These are phyloP conservation scores for Lepidothrix coronata DNA, from an alignment of 2,113 vertebrate species.

Conservation along the genomic window DNA sequence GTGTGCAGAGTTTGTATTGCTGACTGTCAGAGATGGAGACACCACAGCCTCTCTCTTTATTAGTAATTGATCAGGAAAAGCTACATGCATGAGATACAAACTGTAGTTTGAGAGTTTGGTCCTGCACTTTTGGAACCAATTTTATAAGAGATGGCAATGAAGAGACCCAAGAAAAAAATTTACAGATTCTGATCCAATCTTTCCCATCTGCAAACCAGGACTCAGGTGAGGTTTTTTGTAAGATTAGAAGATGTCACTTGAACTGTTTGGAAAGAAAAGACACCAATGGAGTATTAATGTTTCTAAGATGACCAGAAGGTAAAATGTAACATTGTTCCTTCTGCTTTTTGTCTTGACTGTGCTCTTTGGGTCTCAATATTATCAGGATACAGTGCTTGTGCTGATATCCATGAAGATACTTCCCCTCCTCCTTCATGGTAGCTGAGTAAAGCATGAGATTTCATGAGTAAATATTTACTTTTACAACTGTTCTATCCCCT, in stretches of 20 bases:
- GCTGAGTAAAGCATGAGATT: conserved; percentile 2
- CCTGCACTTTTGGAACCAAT: not conserved
- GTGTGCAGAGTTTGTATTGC: not conserved
- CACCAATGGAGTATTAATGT: not conserved
- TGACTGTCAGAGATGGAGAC: not conserved
- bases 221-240: not conserved
- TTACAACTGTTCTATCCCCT: not conserved
- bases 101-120: not conserved
- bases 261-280: not conserved
- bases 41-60: not conserved
- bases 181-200: not conserved
- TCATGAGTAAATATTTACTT: conserved; percentile 11
- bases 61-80: not conserved
- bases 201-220: not conserved
- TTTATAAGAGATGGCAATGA: not conserved
- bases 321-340: not conserved
- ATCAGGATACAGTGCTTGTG: conserved; percentile 54
- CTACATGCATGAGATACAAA: not conserved
- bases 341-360: not conserved
- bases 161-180: not conserved
- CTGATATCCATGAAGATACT: conserved; percentile 35
- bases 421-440: not conserved
- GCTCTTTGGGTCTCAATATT: conserved; percentile 43
- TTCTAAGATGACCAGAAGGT: not conserved
- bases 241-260: not conserved